A percentile compares a stretch with the other conserved stretches of the same genome.
Conservation (phyloP, 2,888 invertebrate species). For the Himalopsyche tibetana region DNA sequence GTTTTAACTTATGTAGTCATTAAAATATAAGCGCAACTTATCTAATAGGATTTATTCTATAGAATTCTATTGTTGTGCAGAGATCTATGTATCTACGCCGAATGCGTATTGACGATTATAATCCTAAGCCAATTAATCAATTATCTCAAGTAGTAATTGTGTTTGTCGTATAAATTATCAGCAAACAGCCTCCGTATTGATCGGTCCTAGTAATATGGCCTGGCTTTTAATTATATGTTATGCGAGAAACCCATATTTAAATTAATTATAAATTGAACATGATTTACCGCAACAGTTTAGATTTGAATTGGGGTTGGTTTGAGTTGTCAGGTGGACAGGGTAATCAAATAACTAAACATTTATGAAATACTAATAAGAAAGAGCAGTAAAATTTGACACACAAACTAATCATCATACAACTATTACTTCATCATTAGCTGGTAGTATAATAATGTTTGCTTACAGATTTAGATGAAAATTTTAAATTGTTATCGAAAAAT, state of each 20-base stretch:
- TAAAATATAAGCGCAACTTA: too few relatives aligned
- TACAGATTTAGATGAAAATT: too few relatives aligned
- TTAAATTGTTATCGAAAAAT: too few relatives aligned
- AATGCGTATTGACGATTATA: neutral
- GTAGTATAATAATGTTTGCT: too few relatives aligned
- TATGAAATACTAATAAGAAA: too few relatives aligned
- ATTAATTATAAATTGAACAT: slow-evolving; percentile 61
- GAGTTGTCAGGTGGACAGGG: neutral
- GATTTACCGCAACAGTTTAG: slow-evolving; percentile 49
- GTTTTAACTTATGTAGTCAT: too few relatives aligned
- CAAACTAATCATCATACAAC: too few relatives aligned
- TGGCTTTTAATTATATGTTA: slow-evolving; percentile 59
- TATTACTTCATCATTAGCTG: too few relatives aligned
- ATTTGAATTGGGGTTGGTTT: slow-evolving; percentile 40
- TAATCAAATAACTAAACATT: too few relatives aligned
- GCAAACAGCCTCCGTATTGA: slow-evolving; percentile 25
- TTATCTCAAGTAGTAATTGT: slow-evolving; percentile 44
- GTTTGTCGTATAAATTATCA: slow-evolving; percentile 3
- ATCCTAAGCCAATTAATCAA: slow-evolving; percentile 32
- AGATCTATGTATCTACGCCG: neutral
- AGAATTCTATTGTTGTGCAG: too few relatives aligned
- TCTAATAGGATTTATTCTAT: too few relatives aligned
- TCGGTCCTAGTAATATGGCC: slow-evolving; percentile 39
- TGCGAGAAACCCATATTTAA: slow-evolving; percentile 62
- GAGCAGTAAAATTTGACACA: too few relatives aligned